phyloP scores from a whole-genome alignment of 2,113 vertebrate species.

The Corydoras sp. region DNA sequence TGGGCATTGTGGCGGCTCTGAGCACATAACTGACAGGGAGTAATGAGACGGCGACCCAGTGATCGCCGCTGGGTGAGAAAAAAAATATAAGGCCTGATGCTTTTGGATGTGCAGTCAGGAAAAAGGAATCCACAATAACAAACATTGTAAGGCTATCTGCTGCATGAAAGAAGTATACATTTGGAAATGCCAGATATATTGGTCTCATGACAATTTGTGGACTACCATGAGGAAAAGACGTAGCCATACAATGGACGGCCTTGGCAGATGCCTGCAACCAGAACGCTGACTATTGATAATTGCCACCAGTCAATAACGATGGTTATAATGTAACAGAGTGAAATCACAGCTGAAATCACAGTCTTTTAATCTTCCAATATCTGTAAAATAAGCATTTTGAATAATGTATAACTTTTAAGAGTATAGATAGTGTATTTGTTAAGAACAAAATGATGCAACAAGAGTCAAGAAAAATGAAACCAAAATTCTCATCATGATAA shows the following conservation, averaged over 20 bases:
- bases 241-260: background rate
- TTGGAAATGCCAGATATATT: conserved; percentile 17
- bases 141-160: conserved; percentile 5
- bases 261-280: background rate
- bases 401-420: no score
- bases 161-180: conserved; percentile 12
- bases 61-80: conserved; percentile 23
- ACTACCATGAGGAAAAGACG: conserved; percentile 16
- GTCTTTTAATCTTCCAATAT: no score
- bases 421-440: no score
- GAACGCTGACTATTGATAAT: background rate
- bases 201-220: conserved; percentile 13
- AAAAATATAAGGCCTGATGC: conserved; percentile 31
- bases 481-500: no score
- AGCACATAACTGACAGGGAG: conserved; percentile 36
- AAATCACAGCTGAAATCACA: background rate
- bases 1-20: conserved; percentile 18
- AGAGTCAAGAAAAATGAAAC: no score
- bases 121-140: conserved; percentile 35
- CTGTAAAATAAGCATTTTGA: no score
- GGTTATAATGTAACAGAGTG: background rate
- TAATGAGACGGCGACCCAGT: conserved; percentile 43
- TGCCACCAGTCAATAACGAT: background rate
- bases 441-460: no score
- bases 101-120: conserved; percentile 21